Percentiles rank a stretch among this genome's conserved stretches.
Conservation (phyloP, 2,113 vertebrate genomes). For the Psilopsiagon aymara region DNA sequence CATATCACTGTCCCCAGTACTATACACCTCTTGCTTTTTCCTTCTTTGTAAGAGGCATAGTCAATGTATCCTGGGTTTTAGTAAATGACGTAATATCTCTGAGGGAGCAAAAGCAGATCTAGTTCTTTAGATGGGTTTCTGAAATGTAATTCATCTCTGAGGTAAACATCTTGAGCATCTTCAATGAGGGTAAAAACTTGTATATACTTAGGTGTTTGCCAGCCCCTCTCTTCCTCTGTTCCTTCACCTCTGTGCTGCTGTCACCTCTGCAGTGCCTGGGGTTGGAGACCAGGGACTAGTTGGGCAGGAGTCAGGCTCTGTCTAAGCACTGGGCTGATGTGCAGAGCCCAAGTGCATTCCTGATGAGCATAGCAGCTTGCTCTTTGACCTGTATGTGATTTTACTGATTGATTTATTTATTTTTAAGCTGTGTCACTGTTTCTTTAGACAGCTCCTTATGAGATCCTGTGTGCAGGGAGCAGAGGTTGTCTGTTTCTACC, state of each 20-base stretch:
- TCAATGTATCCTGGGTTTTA: not conserved
- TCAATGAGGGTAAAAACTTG: not conserved
- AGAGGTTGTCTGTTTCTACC: not conserved
- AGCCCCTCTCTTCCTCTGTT: not conserved
- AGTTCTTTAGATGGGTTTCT: not conserved
- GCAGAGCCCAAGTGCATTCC: not conserved
- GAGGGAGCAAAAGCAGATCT: not conserved
- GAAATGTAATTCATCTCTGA: not conserved
- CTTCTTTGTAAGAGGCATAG: not conserved
- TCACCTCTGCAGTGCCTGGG: accelerated
- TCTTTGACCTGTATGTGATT: not conserved
- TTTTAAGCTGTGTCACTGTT: not conserved
- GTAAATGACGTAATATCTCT: not conserved
- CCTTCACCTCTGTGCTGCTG: not conserved
- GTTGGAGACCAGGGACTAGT: not conserved
- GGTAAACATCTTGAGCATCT: not conserved
- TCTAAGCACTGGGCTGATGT: not conserved
- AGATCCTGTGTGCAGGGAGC: not conserved
- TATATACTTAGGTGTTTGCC: not conserved
- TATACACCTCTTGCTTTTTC: not conserved
- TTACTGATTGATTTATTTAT: not conserved
- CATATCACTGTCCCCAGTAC: not conserved
- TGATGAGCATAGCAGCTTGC: not conserved
- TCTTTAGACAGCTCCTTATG: not conserved
- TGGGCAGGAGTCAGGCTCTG: not conserved